Base-by-base conservation (phyloP, 2,113 vertebrate species). In the Megaleporinus macrocephalus region DNA sequence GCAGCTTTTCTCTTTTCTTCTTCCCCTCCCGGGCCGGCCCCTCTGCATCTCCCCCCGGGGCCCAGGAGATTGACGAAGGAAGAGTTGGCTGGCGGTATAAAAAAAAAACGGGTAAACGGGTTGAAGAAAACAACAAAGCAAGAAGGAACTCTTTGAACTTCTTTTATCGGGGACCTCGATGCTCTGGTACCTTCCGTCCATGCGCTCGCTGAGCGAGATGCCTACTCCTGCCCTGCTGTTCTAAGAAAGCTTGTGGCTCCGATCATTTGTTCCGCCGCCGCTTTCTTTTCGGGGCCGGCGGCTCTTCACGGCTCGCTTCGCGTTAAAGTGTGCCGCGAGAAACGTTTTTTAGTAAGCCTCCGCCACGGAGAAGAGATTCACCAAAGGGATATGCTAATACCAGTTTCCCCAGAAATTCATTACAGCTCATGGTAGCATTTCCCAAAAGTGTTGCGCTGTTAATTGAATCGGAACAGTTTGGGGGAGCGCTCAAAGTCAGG, bases 71-170 rank as follows among this genome's bases (percentile, higher is more conserved):
- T 82, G 88, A 82, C 77, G 57, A 29, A 49, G 20, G 69, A 53
- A 66, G 72, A 76, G 68, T 33, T 63, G 44, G 18, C 75, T 18
- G 65, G 30, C 12, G 36, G 36, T 36, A 36, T n/a, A n/a, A n/a
- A n/a, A n/a, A n/a, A n/a, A n/a, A n/a, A n/a, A n/a, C n/a, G n/a
- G n/a, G n/a, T n/a, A n/a, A n/a, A n/a, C n/a, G n/a, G n/a, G 47
- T 41, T 26, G 12, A 81, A 30, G 80, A 70, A 36, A 30, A 57
- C 57, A n/a, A 33, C 2, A 13, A 41, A 44, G 41, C 57, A 18
- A 83, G 86, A 82, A 88, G 84, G 66, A 80, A 44, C 57, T 61
- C 57, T 61, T 61, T 61, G n/a, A 61, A 61, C 57, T 61, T 26
- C 57, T 12, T 61, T 24, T 61, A 24, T n/a, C 18, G 2, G 20